phyloP scores from a whole-genome alignment of 1,140 invertebrate genomes.

The Pomacea maculata region DNA sequence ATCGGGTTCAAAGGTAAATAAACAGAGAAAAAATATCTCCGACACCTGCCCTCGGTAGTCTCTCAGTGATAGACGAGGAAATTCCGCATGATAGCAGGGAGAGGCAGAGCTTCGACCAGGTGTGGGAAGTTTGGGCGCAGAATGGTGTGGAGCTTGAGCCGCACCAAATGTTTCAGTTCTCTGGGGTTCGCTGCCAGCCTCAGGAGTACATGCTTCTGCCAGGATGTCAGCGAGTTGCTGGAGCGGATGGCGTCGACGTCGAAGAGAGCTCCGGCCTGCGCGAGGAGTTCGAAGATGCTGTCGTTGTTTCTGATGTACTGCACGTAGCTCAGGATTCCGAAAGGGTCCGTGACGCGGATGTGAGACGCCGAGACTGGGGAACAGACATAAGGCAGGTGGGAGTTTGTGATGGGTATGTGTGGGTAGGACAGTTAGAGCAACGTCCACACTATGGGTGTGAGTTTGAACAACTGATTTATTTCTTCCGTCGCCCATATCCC shows the following conservation, averaged over 20 bases:
- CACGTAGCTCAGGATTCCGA: constrained; percentile 49
- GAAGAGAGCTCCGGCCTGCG: constrained; percentile 34
- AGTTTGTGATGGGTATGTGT: background rate
- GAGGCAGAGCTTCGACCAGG: constrained; percentile 39
- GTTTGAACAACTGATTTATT: background rate
- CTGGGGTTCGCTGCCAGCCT: constrained; percentile 27
- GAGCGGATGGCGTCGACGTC: constrained; percentile 37
- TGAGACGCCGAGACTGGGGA: constrained; percentile 20
- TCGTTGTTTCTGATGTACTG: constrained; percentile 28
- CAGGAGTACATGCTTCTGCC: constrained; percentile 35
- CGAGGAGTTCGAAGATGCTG: constrained; percentile 42
- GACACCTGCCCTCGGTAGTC: background rate
- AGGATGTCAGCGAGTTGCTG: constrained; percentile 22
- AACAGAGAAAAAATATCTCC: background rate
- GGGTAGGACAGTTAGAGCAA: background rate
- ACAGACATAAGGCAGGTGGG: background rate
- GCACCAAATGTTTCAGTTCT: constrained; percentile 40
- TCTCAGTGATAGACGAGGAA: constrained; percentile 17
- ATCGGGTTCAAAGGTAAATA: background rate
- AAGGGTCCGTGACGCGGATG: constrained; percentile 40
- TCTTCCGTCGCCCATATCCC: too few relatives aligned
- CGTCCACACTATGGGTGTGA: background rate
- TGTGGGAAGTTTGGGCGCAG: constrained; percentile 31
- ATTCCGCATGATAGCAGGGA: constrained; percentile 47
- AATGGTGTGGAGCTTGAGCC: constrained; percentile 31